Evolutionary conservation across 2,888 invertebrate species (phyloP), one percentile per base, ranked within the genome.

Genomic region (Aromia moschata): DNA sequence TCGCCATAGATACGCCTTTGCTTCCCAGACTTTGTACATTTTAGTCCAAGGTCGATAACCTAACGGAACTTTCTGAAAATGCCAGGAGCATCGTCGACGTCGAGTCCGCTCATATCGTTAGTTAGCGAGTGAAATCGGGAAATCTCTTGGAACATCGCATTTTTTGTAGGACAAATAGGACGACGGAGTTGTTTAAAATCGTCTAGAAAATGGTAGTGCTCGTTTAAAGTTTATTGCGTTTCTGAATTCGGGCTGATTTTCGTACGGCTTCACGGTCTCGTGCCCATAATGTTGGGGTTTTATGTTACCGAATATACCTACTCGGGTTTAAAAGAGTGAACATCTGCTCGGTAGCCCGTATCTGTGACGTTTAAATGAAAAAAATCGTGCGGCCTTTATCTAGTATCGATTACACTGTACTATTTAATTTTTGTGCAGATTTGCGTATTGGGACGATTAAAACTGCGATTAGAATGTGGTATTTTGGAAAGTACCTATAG

Each of bases 41-140:
- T 63, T 55, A 67, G 63, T 64, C 65, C 77, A 77, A 79, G 79
- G 79, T 78, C 77, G 74, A 72, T 77, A 72, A 79, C 78, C 78
- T 73, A 75, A 71, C 70, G 65, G 67, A 62, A 64, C 62, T 66
- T 14, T 36, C 38, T 58, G 49, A 52, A 56, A 58, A 41, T 54
- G 53, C 33, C 15, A 17, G 38, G 25, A 31, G 40, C 31, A 25
- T 33, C 45, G 31, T 31, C 45, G 4, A 33, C 31, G 31, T 4
- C 11, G 47, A n/a, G 46, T 11, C 1, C 33, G 17, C n/a, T n/a
- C n/a, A n/a, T n/a, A n/a, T n/a, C n/a, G n/a, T n/a, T n/a, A n/a
- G n/a, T n/a, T n/a, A n/a, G n/a, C n/a, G n/a, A n/a, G n/a, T n/a
- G n/a, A n/a, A n/a, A n/a, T n/a, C n/a, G n/a, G n/a, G n/a, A n/a